Base-by-base conservation (phyloP, 1,140 invertebrate genomes). In the Aethina tumida region DNA sequence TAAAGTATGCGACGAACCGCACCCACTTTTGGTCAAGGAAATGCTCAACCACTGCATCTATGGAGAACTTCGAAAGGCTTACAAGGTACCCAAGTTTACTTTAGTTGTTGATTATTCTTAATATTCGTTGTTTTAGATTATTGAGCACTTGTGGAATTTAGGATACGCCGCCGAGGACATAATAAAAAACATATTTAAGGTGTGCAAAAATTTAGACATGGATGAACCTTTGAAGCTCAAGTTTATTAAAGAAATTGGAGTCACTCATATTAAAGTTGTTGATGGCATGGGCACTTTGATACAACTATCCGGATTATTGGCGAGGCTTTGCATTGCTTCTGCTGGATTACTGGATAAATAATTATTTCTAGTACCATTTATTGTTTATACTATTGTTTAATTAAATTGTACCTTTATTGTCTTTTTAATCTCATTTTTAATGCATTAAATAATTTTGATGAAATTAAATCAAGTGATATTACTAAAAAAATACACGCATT, bases 1-100 rank as follows among this genome's bases (percentile, higher is more conserved):
- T 56, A 99, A 98, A 73, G 94, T 99, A 9, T 99, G 97, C 62
- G 97, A 99, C 67, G 95, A 99, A 62, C 96, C 97, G 0, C 94
- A 99, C 73, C 97, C 97, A 5, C 68, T 96, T 41, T 59, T 95
- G 0, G 79, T 99, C 6, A 85, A 87, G 63, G 78, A 85, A 46
- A 97, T 99, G 91, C 65, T 99, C 31, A 74, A 87, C 37, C 71
- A 78, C 53, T 99, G 93, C 65, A 67, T 72, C 0, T 63, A 81
- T 30, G 79, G 80, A 22, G 79, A 97, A 45, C 83, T 97, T 43
- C 79, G 83, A 36, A 81, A 85, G 50, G 88, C 93, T 1, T 95
- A 88, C 55, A 84, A 84, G 64, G 79, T 81, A 49, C 13, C 5
- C 14, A 13, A 5, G 10, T 6, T 29, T 5, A 5, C 7, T 29